These are phyloP conservation scores for Chalcosyrphus nemorum DNA, from an alignment of 2,888 invertebrate species.

Conservation along the genomic window DNA sequence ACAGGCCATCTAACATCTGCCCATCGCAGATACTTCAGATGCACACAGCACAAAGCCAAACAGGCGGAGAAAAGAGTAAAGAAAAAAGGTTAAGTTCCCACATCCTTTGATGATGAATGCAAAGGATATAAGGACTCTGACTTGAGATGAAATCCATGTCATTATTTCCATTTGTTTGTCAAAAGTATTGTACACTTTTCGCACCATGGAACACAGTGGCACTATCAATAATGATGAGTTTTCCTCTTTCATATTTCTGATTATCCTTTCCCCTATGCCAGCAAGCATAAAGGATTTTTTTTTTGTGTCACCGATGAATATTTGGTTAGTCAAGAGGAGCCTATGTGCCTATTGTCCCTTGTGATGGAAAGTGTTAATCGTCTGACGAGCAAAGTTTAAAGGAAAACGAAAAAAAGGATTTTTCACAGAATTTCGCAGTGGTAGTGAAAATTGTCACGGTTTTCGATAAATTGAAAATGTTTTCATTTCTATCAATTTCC, in stretches of 20 bases:
- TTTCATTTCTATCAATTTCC: constrained; percentile 22
- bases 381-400: constrained; percentile 14
- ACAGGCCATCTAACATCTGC: constrained; percentile 58
- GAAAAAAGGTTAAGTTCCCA: constrained; percentile 51
- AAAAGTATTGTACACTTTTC: constrained; percentile 37
- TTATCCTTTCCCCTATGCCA: constrained; percentile 26
- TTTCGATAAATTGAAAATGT: constrained; percentile 47
- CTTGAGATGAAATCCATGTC: constrained; percentile 35
- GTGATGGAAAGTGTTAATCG: constrained; percentile 63
- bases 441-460: constrained; percentile 58
- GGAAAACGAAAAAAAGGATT: constrained; percentile 31
- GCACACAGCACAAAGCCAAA: constrained; percentile 40
- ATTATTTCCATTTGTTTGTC: constrained; percentile 46
- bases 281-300: not conserved
- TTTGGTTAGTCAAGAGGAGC: constrained; percentile 35
- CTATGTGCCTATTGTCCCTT: constrained; percentile 10
- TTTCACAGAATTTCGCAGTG: constrained; percentile 22
- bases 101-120: constrained; percentile 50
- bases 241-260: constrained; percentile 7
- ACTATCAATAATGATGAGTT: constrained; percentile 55
- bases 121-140: constrained; percentile 40
- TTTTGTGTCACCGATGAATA: constrained; percentile 1
- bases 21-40: constrained; percentile 39
- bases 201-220: constrained; percentile 34
- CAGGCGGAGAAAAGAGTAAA: not conserved